Base-by-base conservation (phyloP, 2,888 invertebrate species). In the Bedellia somnulentella region DNA sequence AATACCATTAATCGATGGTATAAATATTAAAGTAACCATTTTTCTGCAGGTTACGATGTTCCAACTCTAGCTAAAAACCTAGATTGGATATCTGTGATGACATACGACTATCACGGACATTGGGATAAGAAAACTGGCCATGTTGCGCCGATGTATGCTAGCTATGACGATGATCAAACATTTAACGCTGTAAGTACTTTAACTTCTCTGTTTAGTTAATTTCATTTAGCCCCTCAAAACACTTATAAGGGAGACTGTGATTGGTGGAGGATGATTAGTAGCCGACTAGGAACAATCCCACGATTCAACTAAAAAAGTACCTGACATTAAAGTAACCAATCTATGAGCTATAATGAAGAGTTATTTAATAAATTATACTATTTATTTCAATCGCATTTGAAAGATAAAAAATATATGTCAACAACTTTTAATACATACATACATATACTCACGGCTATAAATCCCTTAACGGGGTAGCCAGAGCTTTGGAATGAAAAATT, bases 81-180 rank as follows among this genome's bases (percentile, higher is more conserved):
- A 35, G 91, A 93, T 54, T 93, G 92, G 90, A 91, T 94, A 39
- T 85, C 92, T 1, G 83, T 94, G 1, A 93, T 94, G 93, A 82
- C 89, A 1, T 93, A 93, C 49, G 93, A 94, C 49, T 93, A 87
- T 49, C 92, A 93, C 45, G 93, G 93, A 0, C 91, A 92, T 47
- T 93, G 92, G 92, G 93, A 93, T 47, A 89, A 90, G 56, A 83
- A 85, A 41, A 93, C 93, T 0, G 93, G 93, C 0, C 93, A 94
- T 50, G 86, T 93, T 3, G 87, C 93, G 0, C 93, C 93, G 2
- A 86, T 94, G 82, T 93, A 90, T 41, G 75, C 73, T 2, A 83
- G 86, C 49, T 83, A 83, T 15, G 87, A 87, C 49, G 79, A 80
- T 35, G 87, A 89, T 40, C 78, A 77, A 28, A 85, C 86, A 5